These are phyloP conservation scores for Goniozus legneri DNA, from an alignment of 1,140 invertebrate species.

Conservation along the genomic window DNA sequence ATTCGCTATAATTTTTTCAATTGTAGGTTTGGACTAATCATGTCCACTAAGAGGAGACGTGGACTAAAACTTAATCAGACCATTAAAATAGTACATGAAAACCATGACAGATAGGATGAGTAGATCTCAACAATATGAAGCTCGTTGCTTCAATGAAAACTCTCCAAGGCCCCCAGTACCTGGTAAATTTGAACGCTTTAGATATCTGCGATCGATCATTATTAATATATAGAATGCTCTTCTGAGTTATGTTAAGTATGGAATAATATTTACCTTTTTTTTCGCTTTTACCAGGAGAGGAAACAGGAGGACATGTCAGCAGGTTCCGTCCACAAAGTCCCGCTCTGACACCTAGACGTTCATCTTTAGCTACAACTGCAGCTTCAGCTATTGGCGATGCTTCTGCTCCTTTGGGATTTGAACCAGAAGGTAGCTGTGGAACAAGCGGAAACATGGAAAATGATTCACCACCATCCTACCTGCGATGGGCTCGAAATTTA, in stretches of 20 bases:
- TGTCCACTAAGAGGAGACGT: conserved; percentile 52
- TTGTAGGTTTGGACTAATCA: conserved; percentile 52
- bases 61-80: conserved; percentile 49
- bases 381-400: conserved; percentile 46
- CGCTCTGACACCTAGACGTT: conserved; percentile 51
- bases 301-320: conserved; percentile 46
- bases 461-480: conserved; percentile 71
- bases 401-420: conserved; percentile 55
- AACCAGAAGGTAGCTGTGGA: conserved; percentile 54
- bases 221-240: neutral
- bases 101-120: conserved; percentile 54
- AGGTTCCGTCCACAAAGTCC: conserved; percentile 47
- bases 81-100: conserved; percentile 46
- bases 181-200: too few relatives aligned
- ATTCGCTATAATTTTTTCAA: conserved; percentile 11
- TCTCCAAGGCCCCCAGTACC: conserved; percentile 56
- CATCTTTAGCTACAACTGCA: conserved; percentile 39
- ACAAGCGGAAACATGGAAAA: conserved; percentile 49
- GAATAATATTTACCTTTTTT: neutral
- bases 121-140: conserved; percentile 49
- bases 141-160: conserved; percentile 56
- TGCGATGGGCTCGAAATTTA: conserved; percentile 83
- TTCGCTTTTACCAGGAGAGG: conserved; percentile 44
- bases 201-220: conserved; percentile 5
- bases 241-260: conserved; percentile 10